Conservation (phyloP, 2,797 vertebrate genomes). For the Ambastaia sidthimunki region DNA sequence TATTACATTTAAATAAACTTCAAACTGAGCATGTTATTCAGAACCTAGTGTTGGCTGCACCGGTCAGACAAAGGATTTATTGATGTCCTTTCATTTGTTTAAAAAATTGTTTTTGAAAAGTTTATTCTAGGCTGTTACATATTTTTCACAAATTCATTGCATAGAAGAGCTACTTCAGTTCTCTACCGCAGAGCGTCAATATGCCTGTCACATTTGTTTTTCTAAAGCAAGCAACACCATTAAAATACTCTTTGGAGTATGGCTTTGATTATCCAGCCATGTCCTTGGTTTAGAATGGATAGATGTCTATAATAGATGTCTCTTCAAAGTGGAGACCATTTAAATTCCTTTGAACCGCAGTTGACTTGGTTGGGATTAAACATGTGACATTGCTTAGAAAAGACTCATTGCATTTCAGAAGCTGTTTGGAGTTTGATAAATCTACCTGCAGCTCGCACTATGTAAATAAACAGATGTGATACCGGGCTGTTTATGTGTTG, state of each 20-base stretch:
- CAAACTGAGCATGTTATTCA: not conserved
- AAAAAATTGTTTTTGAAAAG: not conserved
- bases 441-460: not conserved
- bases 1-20: not conserved
- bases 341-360: slow-evolving; percentile 37
- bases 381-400: slow-evolving; percentile 26
- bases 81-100: not conserved
- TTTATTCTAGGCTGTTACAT: too few species aligned
- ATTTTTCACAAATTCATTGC: not conserved
- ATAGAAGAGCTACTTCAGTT: not conserved
- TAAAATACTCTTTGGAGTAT: slow-evolving; percentile 26
- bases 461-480: slow-evolving; percentile 28
- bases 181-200: slow-evolving; percentile 3
- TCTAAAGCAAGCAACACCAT: slow-evolving; percentile 13
- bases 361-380: slow-evolving; percentile 21
- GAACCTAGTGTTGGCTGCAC: not conserved
- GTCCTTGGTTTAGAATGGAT: slow-evolving; percentile 28
- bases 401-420: slow-evolving; percentile 29
- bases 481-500: slow-evolving; percentile 7
- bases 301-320: slow-evolving; percentile 25
- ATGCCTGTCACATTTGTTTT: slow-evolving; percentile 30
- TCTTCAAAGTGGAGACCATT: slow-evolving; percentile 29
- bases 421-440: slow-evolving; percentile 27
- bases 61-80: not conserved
- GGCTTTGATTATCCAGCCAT: slow-evolving; percentile 36